Percentiles rank a stretch among this genome's conserved stretches.
Evolutionary conservation across 2,888 invertebrate genomes (phyloP).

Genomic region (Ametastegia equiseti): DNA sequence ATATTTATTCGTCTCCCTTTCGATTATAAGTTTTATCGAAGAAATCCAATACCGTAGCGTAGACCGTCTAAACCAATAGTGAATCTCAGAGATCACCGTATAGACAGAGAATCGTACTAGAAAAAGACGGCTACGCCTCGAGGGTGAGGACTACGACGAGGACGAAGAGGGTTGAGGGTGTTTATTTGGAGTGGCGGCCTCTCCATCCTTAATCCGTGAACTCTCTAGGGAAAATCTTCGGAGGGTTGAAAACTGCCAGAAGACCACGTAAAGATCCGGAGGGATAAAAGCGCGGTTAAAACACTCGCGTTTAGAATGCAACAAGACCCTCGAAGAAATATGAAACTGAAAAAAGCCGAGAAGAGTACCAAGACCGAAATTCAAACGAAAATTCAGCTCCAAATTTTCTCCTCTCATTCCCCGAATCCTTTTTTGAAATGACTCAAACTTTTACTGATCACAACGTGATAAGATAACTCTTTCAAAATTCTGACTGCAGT

Average conservation of each 20-base stretch:
- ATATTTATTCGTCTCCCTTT: neutral
- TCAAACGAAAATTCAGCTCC: neutral
- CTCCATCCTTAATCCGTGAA: conserved; percentile 70
- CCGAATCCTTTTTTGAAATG: neutral
- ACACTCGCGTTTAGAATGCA: neutral
- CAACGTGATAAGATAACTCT: neutral
- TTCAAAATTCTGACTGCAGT: neutral
- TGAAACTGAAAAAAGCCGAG: neutral
- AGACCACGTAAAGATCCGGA: conserved; percentile 49
- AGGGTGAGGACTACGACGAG: conserved; percentile 30
- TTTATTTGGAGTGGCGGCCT: conserved; percentile 74
- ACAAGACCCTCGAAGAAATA: neutral
- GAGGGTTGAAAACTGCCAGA: conserved; percentile 65
- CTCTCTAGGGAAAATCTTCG: conserved; percentile 67
- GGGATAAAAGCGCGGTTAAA: conserved; percentile 26
- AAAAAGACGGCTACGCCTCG: conserved; percentile 27
- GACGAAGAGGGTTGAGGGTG: conserved; percentile 59
- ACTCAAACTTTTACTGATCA: neutral
- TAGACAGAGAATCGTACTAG: conserved; percentile 22
- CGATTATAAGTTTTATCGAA: conserved; percentile 13
- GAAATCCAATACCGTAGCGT: neutral
- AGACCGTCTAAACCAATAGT: neutral
- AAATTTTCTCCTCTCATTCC: neutral
- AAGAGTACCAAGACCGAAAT: too few species aligned
- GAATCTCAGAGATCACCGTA: conserved; percentile 23